Evolutionary conservation across 2,797 vertebrate genomes (phyloP).

Genomic region (Lepilemur ruficaudatus): DNA sequence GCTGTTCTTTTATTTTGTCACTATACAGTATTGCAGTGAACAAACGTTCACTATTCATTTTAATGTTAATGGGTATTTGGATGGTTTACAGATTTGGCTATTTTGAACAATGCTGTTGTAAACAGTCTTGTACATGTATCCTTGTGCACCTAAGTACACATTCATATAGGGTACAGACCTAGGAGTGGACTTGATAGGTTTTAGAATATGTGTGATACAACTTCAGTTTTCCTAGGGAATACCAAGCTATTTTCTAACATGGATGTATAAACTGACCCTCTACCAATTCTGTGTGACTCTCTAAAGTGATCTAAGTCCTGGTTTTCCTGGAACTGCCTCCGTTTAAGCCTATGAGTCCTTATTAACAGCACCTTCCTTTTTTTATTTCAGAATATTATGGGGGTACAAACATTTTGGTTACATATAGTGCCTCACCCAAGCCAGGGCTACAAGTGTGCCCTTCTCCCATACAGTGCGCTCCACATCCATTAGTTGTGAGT

Average conservation of each 20-base stretch:
- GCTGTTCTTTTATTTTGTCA: constrained; percentile 1
- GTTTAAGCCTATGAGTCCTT: background rate
- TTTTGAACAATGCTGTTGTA: constrained; percentile 41
- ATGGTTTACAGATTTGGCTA: constrained; percentile 31
- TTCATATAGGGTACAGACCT: background rate
- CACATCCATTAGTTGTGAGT: no score
- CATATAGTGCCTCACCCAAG: no score
- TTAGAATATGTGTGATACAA: background rate
- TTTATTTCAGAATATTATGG: no score
- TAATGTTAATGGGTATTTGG: constrained; percentile 32
- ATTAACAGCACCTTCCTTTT: background rate
- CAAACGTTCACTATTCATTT: constrained; percentile 2
- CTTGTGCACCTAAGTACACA: background rate
- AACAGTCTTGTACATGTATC: background rate
- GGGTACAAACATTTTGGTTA: no score
- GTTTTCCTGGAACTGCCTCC: background rate
- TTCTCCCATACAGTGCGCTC: no score
- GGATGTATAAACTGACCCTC: background rate
- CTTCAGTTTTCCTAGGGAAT: constrained; percentile 34
- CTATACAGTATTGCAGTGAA: background rate
- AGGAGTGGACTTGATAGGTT: background rate
- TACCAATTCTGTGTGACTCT: background rate
- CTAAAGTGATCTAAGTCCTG: background rate
- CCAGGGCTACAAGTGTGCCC: no score
- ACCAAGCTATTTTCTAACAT: constrained; percentile 12